Conservation (phyloP, 1,140 invertebrate genomes). For the Coboldia fuscipes region DNA sequence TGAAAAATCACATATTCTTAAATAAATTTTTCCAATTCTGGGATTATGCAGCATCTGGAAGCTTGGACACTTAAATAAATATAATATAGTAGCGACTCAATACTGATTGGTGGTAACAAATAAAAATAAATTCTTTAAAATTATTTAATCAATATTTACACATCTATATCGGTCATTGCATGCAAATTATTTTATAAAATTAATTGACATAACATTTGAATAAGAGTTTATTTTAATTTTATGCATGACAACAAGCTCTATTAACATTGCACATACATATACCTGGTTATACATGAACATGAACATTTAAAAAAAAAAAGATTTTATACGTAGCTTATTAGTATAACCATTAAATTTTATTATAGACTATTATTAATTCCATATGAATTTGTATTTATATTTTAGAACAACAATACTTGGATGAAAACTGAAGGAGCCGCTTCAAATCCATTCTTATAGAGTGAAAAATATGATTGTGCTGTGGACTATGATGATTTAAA, state of each 20-base stretch:
- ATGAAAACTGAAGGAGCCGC: conserved; percentile 18
- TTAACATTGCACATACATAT: not conserved
- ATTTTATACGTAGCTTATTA: not conserved
- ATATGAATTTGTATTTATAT: not conserved
- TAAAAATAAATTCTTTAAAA: not conserved
- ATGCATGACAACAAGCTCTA: not conserved
- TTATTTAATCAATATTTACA: not conserved
- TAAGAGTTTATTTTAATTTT: no score
- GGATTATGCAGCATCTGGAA: conserved; percentile 22
- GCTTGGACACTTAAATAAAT: conserved; percentile 25
- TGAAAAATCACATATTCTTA: no score
- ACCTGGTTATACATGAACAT: not conserved
- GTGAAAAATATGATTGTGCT: not conserved
- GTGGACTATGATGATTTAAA: no score
- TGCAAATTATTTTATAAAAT: conserved; percentile 6
- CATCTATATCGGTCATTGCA: not conserved
- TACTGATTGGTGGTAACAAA: not conserved
- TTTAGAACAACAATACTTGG: conserved; percentile 13
- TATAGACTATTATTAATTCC: not conserved
- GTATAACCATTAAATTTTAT: not conserved
- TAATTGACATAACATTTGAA: no score
- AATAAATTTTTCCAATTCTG: no score
- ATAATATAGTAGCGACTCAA: conserved; percentile 19
- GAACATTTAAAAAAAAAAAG: not conserved
- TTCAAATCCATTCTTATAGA: conserved; percentile 21